Conservation (phyloP, 2,113 vertebrate genomes). For the Delphinus delphis region DNA sequence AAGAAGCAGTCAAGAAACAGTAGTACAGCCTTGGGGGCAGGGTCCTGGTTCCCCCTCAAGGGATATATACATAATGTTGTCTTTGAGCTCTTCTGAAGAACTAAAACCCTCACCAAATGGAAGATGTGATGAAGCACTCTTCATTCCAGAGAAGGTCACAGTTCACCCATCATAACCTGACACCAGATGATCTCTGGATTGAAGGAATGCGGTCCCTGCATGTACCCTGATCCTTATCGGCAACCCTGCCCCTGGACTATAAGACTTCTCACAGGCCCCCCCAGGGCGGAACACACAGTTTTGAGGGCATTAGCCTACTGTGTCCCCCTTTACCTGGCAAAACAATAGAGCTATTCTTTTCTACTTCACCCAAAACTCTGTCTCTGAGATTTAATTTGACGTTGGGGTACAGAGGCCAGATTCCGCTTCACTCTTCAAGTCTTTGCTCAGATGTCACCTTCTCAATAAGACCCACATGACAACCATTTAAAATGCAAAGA, state of each 20-base stretch:
- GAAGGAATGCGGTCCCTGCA: neutral
- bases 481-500: neutral
- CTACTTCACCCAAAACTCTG: neutral
- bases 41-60: neutral
- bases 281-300: neutral
- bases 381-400: neutral
- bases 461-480: neutral
- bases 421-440: neutral
- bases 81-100: neutral
- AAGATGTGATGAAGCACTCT: neutral
- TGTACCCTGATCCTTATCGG: neutral
- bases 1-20: neutral
- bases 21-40: neutral
- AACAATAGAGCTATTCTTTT: neutral
- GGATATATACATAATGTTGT: neutral
- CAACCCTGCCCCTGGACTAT: neutral
- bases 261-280: neutral
- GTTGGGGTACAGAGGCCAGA: neutral
- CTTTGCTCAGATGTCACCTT: conserved; percentile 1
- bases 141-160: neutral
- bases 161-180: neutral
- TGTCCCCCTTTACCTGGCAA: neutral
- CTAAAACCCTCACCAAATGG: neutral
- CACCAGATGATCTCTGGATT: neutral
- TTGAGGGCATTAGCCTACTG: neutral